phyloP scores from a whole-genome alignment of 2,113 vertebrate species.

The Sinocyclocheilus anophthalmus region DNA sequence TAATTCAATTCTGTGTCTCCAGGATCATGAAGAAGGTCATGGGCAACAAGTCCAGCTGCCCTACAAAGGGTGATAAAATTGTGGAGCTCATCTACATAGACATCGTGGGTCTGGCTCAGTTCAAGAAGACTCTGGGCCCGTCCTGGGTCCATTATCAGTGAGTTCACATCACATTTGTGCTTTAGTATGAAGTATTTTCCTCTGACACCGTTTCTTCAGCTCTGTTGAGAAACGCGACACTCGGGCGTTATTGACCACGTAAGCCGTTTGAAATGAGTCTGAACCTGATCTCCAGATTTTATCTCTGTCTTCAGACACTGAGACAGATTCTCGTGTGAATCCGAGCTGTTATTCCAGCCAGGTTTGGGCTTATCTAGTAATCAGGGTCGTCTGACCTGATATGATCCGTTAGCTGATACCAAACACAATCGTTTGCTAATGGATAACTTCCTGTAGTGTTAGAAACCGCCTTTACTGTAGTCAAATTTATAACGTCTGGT shows the following conservation, averaged over 20 bases:
- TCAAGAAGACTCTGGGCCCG: conserved; percentile 97
- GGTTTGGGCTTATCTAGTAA: not conserved
- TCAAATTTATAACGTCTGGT: not conserved
- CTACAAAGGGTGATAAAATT: conserved; percentile 93
- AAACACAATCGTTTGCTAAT: not conserved
- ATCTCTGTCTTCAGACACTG: not conserved
- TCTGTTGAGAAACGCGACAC: not conserved
- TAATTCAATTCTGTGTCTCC: conserved; percentile 34
- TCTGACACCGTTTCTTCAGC: not conserved
- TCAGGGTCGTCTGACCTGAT: not conserved
- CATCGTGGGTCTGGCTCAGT: conserved; percentile 96
- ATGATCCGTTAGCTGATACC: not conserved
- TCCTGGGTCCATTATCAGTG: conserved; percentile 99
- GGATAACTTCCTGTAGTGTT: not conserved
- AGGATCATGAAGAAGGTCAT: conserved; percentile 99
- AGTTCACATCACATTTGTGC: conserved; percentile 67
- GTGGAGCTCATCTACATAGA: conserved; percentile 99
- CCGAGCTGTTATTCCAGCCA: not conserved
- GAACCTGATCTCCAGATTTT: conserved; percentile 7
- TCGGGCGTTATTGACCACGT: not conserved
- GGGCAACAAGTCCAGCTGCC: conserved; percentile 97
- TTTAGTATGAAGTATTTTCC: not conserved
- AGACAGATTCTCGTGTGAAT: not conserved
- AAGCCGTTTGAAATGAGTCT: conserved; percentile 16
- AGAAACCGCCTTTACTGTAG: not conserved